Conservation (phyloP, 1,140 invertebrate species). For the Pseudoatta argentina region DNA sequence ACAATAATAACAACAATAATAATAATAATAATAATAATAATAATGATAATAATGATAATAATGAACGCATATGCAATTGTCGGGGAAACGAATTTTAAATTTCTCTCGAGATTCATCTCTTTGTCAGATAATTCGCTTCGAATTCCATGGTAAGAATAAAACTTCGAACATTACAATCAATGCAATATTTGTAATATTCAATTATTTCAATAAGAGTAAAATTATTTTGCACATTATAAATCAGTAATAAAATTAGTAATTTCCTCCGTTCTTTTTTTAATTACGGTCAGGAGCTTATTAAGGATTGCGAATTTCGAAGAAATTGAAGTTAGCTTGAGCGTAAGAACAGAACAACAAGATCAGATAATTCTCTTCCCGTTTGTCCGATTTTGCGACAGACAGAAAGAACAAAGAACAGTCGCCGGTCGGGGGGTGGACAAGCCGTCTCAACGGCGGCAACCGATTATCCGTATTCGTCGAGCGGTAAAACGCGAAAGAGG, state of each 20-base stretch:
- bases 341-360: background rate
- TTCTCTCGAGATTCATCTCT: conserved; percentile 60
- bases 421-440: background rate
- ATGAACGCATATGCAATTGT: background rate
- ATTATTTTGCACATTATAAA: background rate
- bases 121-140: background rate
- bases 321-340: background rate
- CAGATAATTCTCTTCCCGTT: conserved; percentile 14
- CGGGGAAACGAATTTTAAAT: conserved; percentile 36
- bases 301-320: conserved; percentile 1
- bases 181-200: background rate
- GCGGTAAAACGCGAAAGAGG: conserved; percentile 14
- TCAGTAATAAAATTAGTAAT: background rate
- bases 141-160: background rate
- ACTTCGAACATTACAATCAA: conserved; percentile 6
- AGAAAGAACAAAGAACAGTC: conserved; percentile 31
- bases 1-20: conserved; percentile 4
- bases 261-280: background rate
- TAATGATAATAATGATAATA: conserved; percentile 14
- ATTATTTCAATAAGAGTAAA: background rate
- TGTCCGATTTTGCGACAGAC: conserved; percentile 24
- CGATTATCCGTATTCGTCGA: conserved; percentile 51
- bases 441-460: conserved; percentile 4
- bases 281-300: background rate
- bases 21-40: conserved; percentile 22